Evolutionary conservation across 2,113 vertebrate genomes (phyloP), one percentile per base, ranked within the genome.

Genomic region (Ahaetulla prasina): DNA sequence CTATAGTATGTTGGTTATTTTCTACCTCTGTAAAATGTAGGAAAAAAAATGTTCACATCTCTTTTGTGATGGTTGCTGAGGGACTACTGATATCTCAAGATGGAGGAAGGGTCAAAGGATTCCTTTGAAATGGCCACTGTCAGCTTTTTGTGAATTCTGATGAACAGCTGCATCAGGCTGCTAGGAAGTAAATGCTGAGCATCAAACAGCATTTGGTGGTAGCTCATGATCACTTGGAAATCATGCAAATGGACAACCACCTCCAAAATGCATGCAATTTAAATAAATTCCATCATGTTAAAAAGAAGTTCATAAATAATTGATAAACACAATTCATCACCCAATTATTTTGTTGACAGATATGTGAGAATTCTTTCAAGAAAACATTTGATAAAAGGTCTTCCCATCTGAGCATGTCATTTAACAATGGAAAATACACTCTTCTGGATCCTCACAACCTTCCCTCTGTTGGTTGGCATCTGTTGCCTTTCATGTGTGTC

Each of bases 331-430:
- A 2, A n/a, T 45, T n/a, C 8, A 89, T 85, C 45, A 18, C 8
- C 50, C 85, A 92, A 92, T 39, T 85, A 92, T 57, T 55, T 85
- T 89, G 88, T 85, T 92, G 92, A 92, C 92, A 92, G 25, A 90
- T 55, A 87, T 63, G 45, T 25, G 89, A 91, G 93, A 93, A 45
- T 30, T 53, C 52, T 60, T 91, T 45, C 45, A 91, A 45, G 16
- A 89, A 85, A 89, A 85, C 52, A 91, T 27, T 35, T 39, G 27
- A 85, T 27, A 89, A 92, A 94, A 89, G 49, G 87, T 63, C 22
- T 39, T 22, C 88, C 47, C 60, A 91, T 87, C n/a, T 91, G 47
- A 91, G 90, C 74, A 89, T 60, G 50, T 49, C 30, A 47, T 92
- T 92, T 90, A 89, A 60, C 8, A 90, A 22, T 30, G 85, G 30